Base-by-base conservation (phyloP, 2,113 vertebrate species). In the Thunnus thynnus region DNA sequence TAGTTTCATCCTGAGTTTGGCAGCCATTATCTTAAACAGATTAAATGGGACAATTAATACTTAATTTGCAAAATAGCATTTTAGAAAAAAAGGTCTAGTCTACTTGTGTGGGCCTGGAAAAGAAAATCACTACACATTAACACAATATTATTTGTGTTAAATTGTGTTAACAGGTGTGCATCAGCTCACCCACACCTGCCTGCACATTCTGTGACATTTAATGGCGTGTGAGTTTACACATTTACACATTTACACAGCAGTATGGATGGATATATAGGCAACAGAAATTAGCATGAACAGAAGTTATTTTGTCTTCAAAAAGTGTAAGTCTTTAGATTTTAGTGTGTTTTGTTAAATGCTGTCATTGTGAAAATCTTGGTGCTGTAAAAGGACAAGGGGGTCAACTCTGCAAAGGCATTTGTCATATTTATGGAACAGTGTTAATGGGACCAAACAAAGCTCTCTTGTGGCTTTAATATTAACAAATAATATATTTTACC, bases 391-490 rank as follows among this genome's bases (percentile, higher is more conserved):
- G 36, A 41, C 36, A 41, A 41, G 36, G 7, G 36, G 36, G 36
- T 41, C 36, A 41, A 41, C 54, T n/a, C 69, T 47, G 50, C 17
- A 65, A 32, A 47, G 32, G 5, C 8, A 56, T 55, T 8, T 56
- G 5, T 50, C 55, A 48, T 6, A 62, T 62, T 20, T 62, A 62
- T 63, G 11, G 1, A 10, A 32, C 20, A 11, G 16, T 32, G 12
- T 17, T n/a, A 20, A 4, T 54, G 30, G 5, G 10, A 27, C 14
- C 30, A 20, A 50, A 27, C n/a, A 50, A 30, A 65, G 52, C 60
- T 46, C 30, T 36, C 32, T n/a, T 36, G n/a, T 36, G 50, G 63
- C n/a, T 68, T n/a, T 41, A 52, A 50, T 61, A 58, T 73, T 16
- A 44, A 46, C 13, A 58, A 8, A 57, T 61, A 55, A 61, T 22